phyloP scores from a whole-genome alignment of 2,888 invertebrate genomes.

The Orthosia gothica region DNA sequence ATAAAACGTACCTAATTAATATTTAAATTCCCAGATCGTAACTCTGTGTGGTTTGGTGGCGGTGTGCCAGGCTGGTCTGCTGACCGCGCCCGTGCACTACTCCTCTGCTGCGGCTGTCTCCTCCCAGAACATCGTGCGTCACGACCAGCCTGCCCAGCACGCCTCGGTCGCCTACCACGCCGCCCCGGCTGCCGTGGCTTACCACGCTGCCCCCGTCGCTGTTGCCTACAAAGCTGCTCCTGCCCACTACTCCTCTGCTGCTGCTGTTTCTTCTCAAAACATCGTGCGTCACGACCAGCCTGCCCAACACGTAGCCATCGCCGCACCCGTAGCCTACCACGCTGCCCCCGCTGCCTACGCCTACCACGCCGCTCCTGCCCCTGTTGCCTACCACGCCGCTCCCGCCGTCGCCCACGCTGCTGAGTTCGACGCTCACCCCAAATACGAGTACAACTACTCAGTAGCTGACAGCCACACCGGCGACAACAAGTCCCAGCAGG shows the following conservation, averaged over 20 bases:
- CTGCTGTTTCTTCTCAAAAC: conserved; percentile 80
- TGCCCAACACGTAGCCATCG: conserved; percentile 65
- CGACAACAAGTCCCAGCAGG: conserved; percentile 87
- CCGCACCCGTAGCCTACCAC: conserved; percentile 57
- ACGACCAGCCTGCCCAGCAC: conserved; percentile 70
- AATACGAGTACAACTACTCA: conserved; percentile 87
- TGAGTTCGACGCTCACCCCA: conserved; percentile 78
- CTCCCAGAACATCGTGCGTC: conserved; percentile 69
- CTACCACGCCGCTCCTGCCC: conserved; percentile 47
- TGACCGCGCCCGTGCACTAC: conserved; percentile 77
- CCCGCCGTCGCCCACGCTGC: conserved; percentile 62
- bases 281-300: conserved; percentile 76
- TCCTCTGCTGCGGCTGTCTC: conserved; percentile 55
- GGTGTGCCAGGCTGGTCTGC: conserved; percentile 77
- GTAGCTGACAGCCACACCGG: conserved; percentile 87
- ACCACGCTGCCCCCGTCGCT: conserved; percentile 65
- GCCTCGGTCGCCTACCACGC: conserved; percentile 39
- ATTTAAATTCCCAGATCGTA: conserved; percentile 73
- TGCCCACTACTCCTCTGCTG: conserved; percentile 81
- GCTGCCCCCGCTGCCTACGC: conserved; percentile 38
- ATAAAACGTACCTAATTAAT: too few relatives aligned
- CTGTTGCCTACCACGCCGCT: conserved; percentile 38
- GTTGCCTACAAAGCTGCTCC: conserved; percentile 66
- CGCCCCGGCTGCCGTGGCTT: conserved; percentile 55
- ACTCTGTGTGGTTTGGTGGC: conserved; percentile 76